Evolutionary conservation across 1,140 invertebrate genomes (phyloP), one percentile per base, ranked within the genome.

Genomic region (Tetragonula clypearis): DNA sequence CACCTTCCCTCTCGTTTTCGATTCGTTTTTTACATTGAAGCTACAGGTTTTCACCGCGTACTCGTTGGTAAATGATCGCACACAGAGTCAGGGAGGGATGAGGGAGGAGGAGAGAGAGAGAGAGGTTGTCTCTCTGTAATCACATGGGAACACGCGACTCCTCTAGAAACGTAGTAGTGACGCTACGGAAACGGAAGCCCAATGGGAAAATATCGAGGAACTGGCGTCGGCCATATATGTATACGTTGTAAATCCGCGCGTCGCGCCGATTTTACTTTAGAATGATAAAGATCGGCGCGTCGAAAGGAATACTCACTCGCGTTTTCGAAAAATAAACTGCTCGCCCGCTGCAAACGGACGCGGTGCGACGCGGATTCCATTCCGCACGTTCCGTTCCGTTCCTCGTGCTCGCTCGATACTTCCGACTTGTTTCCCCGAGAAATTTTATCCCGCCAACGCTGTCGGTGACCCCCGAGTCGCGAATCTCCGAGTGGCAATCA

Each of bases 211-310:
- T 80, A 69, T 77, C 49, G 79, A 69, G 62, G 66, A 79, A 84
- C 49, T 49, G 41, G 71, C 35, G 58, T 84, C 26, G 49, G 66
- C 73, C 66, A 83, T 30, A 1, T 30, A 82, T 49, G 4, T 88
- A 49, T 30, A 30, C 30, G 30, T 76, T 66, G 41, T 9, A 49
- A 49, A 9, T 49, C 41, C 41, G 6, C 41, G 41, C 8, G 41
- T 17, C 19, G 35, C 72, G 1, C 35, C 65, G 35, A 76, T 30
- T 30, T 30, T 30, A 30, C 1, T 30, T 1, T 91, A 91, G 62
- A 88, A 90, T 91, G 90, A 91, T 92, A 90, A 91, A 88, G 76
- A 80, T 78, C 82, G 74, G 84, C 91, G 89, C 77, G 19, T 87
- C 72, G 74, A 85, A 92, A 90, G 79, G 80, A 91, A 89, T 76